A percentile compares a stretch with the other conserved stretches of the same genome.
These are phyloP conservation scores for Caradrina kadenii DNA, from an alignment of 2,888 invertebrate species.

Conservation along the genomic window DNA sequence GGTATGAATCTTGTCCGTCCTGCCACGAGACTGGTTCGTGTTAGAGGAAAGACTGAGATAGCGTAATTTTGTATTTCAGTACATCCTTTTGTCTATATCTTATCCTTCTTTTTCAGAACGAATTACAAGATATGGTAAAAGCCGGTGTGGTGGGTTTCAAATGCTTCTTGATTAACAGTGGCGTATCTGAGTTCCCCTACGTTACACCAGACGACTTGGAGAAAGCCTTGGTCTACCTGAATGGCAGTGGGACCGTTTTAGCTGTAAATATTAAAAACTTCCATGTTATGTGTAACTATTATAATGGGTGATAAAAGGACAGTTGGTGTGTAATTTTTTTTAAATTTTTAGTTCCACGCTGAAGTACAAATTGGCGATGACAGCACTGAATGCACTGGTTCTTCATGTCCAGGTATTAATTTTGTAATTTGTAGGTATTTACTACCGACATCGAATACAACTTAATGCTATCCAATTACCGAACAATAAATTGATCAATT, in stretches of 20 bases:
- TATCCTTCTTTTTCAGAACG: constrained; percentile 77
- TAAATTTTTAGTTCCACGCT: constrained; percentile 91
- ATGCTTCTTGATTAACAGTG: constrained; percentile 92
- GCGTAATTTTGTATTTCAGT: background rate
- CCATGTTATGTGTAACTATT: background rate
- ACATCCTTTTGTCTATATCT: constrained; percentile 12
- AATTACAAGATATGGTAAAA: constrained; percentile 88
- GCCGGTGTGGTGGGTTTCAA: constrained; percentile 94
- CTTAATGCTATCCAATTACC: background rate
- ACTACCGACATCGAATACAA: background rate
- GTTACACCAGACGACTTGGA: constrained; percentile 90
- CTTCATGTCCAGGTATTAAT: constrained; percentile 66
- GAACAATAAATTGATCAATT: constrained; percentile 1
- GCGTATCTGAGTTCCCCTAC: constrained; percentile 92
- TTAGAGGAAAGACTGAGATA: constrained; percentile 4
- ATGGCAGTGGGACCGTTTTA: constrained; percentile 90
- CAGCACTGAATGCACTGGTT: constrained; percentile 58
- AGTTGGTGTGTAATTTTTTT: background rate
- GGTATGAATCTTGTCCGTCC: constrained; percentile 9
- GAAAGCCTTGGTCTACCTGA: constrained; percentile 88
- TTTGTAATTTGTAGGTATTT: background rate
- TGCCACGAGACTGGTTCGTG: constrained; percentile 4
- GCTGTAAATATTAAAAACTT: constrained; percentile 87
- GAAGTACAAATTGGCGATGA: constrained; percentile 85
- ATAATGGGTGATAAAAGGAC: background rate